A percentile compares a stretch with the other conserved stretches of the same genome.
phyloP scores from a whole-genome alignment of 2,113 vertebrate genomes.

The Rhinolophus ferrumequinum region DNA sequence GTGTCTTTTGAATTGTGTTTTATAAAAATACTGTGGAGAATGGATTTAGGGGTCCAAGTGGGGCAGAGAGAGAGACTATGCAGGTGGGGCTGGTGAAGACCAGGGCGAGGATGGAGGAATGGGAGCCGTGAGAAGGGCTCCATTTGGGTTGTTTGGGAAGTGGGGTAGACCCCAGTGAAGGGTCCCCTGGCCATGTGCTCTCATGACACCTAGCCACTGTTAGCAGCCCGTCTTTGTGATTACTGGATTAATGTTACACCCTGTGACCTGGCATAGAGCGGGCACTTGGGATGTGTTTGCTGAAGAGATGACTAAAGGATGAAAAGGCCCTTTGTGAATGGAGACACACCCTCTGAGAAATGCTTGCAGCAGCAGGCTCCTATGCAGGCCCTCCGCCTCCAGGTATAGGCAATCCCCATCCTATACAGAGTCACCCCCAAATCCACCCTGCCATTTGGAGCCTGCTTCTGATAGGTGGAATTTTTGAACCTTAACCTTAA shows the following conservation, averaged over 20 bases:
- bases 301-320: not conserved
- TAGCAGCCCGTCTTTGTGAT: not conserved
- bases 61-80: not conserved
- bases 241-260: no score
- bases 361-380: not conserved
- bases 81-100: not conserved
- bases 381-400: rapidly evolving
- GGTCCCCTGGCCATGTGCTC: not conserved
- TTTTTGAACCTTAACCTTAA: not conserved
- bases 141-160: not conserved
- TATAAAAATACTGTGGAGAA: not conserved
- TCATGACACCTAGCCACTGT: no score
- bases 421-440: not conserved
- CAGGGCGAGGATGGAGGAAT: no score
- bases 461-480: not conserved
- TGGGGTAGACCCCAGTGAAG: not conserved
- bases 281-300: not conserved
- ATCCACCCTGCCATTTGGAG: rapidly evolving
- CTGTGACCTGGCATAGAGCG: not conserved
- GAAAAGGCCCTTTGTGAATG: constrained; percentile 26
- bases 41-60: not conserved
- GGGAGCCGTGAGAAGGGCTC: not conserved
- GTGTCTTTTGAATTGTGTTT: not conserved
- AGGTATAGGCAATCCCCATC: not conserved
- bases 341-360: not conserved